These are phyloP conservation scores for Xestia c-nigrum DNA, from an alignment of 2,888 invertebrate genomes.

Conservation along the genomic window DNA sequence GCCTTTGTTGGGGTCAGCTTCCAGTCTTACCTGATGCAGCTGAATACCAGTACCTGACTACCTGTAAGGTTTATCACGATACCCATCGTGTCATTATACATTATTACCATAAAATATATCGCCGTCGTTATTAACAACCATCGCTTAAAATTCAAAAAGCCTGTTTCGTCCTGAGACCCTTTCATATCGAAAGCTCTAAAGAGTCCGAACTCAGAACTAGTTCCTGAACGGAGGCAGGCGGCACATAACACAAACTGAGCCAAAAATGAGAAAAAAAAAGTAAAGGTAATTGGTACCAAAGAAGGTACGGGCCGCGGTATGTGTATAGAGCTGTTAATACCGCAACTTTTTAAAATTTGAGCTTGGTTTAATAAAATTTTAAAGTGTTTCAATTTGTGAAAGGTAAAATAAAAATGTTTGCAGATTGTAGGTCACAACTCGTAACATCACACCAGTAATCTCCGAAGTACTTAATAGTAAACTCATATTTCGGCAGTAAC, in stretches of 20 bases:
- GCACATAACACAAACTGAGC: slow-evolving; percentile 59
- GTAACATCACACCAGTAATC: background rate
- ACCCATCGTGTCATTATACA: background rate
- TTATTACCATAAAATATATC: background rate
- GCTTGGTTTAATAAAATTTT: background rate
- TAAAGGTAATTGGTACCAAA: slow-evolving; percentile 71
- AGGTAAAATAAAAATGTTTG: background rate
- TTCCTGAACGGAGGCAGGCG: slow-evolving; percentile 53
- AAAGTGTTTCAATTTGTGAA: background rate
- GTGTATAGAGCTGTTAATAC: slow-evolving; percentile 69
- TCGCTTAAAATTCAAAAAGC: background rate
- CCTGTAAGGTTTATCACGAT: background rate
- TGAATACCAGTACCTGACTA: too few species aligned
- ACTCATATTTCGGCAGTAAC: background rate
- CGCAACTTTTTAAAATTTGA: background rate
- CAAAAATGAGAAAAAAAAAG: slow-evolving; percentile 72
- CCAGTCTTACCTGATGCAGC: too few species aligned
- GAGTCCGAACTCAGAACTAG: slow-evolving; percentile 45
- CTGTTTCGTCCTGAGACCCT: slow-evolving; percentile 35
- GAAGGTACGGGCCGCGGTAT: slow-evolving; percentile 65
- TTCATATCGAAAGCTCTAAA: slow-evolving; percentile 49
- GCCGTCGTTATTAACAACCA: background rate
- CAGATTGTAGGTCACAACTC: background rate
- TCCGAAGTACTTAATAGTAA: background rate
- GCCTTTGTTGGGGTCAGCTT: too few species aligned